Base-by-base conservation (phyloP, 2,888 invertebrate genomes). In the Cylindroiulus punctatus region DNA sequence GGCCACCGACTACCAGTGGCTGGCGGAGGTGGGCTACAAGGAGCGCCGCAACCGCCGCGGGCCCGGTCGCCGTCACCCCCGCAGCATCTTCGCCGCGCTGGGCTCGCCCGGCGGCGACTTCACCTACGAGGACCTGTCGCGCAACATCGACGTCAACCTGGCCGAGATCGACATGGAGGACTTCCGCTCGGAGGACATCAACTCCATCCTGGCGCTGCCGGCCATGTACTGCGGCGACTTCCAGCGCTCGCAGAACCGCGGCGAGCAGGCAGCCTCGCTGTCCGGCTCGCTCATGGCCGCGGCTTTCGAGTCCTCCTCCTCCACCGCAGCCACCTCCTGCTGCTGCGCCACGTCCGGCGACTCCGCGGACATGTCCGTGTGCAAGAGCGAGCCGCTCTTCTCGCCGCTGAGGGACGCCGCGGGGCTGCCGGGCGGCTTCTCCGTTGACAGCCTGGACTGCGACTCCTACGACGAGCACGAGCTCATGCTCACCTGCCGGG, bases 111-210 rank as follows among this genome's bases (percentile, higher is more conserved):
- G 44, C 44, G 83, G 47, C 26, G 87, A 87, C 57, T 17, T 87
- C 85, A 95, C 95, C 90, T 96, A 97, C 91, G 96, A 97, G 91
- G 96, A 96, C 90, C 92, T 97, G 90, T 94, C 96, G 65, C 93
- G 96, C 90, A 96, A 97, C 91, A 93, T 97, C 92, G 97, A 97
- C 92, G 97, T 96, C 88, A 97, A 97, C 91, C 93, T 97, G 90
- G 97, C 97, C 81, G 96, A 97, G 92, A 96, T 97, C 87, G 97
- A 97, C 91, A 97, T 97, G 95, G 97, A 97, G 91, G 96, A 96
- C 91, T 97, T 97, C 92, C 94, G 95, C 89, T 95, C 96, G 32
- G 96, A 97, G 91, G 97, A 97, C 90, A 97, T 97, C 89, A 96
- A 96, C 90, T 95, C 96, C 88, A 86, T 89, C 12, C 85, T 89